Conservation (phyloP, 2,797 vertebrate genomes). For the Clarias fuscus region DNA sequence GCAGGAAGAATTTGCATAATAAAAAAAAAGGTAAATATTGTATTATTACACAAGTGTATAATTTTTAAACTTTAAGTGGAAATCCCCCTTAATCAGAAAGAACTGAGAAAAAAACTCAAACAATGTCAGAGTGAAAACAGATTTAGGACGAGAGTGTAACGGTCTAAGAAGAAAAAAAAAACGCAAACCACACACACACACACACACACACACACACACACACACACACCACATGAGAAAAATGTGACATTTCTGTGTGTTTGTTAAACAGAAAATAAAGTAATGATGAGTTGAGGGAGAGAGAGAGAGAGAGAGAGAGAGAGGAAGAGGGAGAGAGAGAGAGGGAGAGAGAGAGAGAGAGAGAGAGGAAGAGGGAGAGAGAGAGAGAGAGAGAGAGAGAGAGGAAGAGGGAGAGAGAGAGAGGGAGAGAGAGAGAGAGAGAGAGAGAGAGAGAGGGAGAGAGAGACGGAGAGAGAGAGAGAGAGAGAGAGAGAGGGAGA, state of each 20-base stretch:
- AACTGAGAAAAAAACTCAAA: neutral
- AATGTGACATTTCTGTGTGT: neutral
- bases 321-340: neutral
- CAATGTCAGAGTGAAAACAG: constrained; percentile 1
- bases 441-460: no score
- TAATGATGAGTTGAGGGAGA: neutral
- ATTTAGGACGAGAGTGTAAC: constrained; percentile 25
- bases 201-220: neutral
- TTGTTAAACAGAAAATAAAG: neutral
- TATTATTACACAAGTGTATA: neutral
- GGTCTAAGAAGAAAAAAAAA: neutral
- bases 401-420: no score
- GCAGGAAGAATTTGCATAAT: neutral
- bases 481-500: no score
- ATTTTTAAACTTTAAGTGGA: neutral
- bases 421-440: no score
- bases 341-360: neutral
- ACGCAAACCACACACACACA: neutral
- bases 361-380: neutral
- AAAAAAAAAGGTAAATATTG: neutral
- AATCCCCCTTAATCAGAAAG: neutral
- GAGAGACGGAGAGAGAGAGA: no score
- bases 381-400: no score
- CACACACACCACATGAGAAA: neutral
- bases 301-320: neutral